These are phyloP conservation scores for Champsocephalus esox DNA, from an alignment of 2,797 vertebrate genomes.

Conservation along the genomic window DNA sequence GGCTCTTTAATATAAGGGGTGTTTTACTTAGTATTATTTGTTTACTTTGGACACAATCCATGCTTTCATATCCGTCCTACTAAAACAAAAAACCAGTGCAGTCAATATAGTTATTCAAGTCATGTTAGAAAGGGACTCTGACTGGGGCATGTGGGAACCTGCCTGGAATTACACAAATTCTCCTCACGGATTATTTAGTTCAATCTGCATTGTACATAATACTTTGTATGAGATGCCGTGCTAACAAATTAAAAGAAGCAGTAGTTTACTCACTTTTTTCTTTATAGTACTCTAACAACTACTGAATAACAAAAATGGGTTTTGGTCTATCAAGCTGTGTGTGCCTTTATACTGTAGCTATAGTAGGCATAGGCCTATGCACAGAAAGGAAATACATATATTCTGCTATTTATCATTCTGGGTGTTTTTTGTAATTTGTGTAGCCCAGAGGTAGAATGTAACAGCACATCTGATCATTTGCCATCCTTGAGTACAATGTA, in stretches of 20 bases:
- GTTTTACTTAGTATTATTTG: background rate
- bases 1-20: background rate
- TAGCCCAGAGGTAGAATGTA: background rate
- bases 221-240: background rate
- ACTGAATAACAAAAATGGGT: constrained; percentile 1
- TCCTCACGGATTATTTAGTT: background rate
- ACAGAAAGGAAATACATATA: background rate
- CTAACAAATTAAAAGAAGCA: background rate
- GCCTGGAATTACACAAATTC: constrained; percentile 9
- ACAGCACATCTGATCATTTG: background rate
- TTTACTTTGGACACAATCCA: background rate
- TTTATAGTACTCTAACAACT: background rate
- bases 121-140: background rate
- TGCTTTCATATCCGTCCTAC: background rate
- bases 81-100: background rate
- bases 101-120: background rate
- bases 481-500: background rate
- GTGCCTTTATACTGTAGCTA: background rate
- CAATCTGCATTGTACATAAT: background rate
- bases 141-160: constrained; percentile 14
- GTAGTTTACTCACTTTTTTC: background rate
- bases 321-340: background rate
- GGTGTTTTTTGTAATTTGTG: background rate
- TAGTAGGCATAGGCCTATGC: background rate
- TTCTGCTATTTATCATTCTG: background rate